Conservation (phyloP, 2,888 invertebrate genomes). For the Rhodophaea formosa region DNA sequence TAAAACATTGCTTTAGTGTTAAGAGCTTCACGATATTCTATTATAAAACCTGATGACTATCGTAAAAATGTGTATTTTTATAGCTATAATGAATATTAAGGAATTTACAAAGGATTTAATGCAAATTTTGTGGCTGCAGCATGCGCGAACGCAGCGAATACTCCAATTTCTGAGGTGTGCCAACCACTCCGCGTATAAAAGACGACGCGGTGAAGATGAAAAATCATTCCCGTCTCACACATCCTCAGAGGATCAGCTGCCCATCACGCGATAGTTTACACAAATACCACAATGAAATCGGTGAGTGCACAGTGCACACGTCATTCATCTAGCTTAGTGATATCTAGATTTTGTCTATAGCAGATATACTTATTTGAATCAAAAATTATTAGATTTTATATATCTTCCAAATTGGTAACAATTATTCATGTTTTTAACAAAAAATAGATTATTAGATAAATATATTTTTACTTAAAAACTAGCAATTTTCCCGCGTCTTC, state of each 20-base stretch:
- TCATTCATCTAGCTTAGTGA: not conserved
- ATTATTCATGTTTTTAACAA: no score
- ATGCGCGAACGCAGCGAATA: constrained; percentile 45
- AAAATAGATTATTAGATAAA: no score
- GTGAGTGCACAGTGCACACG: constrained; percentile 51
- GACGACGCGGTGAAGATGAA: constrained; percentile 64
- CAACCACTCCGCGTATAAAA: constrained; percentile 65
- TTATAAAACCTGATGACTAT: not conserved
- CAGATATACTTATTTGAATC: not conserved
- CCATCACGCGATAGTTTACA: constrained; percentile 38
- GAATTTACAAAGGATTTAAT: not conserved
- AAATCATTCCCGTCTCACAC: constrained; percentile 75
- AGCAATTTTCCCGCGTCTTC: no score
- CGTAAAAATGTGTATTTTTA: not conserved
- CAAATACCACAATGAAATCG: constrained; percentile 65
- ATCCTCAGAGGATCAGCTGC: constrained; percentile 64
- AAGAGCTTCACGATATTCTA: not conserved
- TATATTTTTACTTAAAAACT: no score
- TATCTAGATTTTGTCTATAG: no score
- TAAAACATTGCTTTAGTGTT: no score
- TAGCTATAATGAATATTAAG: not conserved
- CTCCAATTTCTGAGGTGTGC: constrained; percentile 71
- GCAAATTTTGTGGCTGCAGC: constrained; percentile 35
- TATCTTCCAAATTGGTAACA: no score
- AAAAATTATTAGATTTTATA: not conserved